Evolutionary conservation across 1,140 invertebrate species (phyloP), one percentile per base, ranked within the genome.

Genomic region (Drosophila micromelanica): DNA sequence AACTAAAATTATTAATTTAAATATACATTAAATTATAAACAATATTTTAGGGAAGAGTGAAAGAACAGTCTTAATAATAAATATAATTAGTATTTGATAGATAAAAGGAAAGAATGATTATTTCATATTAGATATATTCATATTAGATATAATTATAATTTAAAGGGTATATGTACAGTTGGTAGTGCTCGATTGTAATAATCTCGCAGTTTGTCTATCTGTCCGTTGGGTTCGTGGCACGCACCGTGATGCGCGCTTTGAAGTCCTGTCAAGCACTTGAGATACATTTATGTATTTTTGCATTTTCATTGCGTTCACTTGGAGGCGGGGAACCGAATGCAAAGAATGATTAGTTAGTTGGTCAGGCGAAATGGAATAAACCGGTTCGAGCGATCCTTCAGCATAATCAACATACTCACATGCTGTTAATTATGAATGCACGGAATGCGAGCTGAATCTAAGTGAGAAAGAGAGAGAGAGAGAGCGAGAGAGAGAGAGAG

Each of bases 261-360:
- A 86, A 86, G 82, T 86, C 82, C 82, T 86, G 82, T 86, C 82
- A 86, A 86, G 82, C 84, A 87, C 84, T 86, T 87, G 84, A 86
- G 81, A 87, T 87, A 87, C 81, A 86, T 86, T 87, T 86, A 87
- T 86, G 82, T 86, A 78, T 86, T 86, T 86, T 86, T 86, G 82
- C 82, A 86, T 82, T 86, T 86, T 86, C 82, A 87, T 86, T 86
- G 82, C 82, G 64, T 65, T 48, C 54, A 62, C 52, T 62, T 43
- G 27, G 69, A 38, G 13, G 5, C 8, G 30, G 27, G 32, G 75
- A 40, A 49, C 35, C 55, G 61, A 80, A 80, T 80, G 71, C 75
- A 80, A 70, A 68, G 78, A 87, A 86, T 86, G 82, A 86, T 86
- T 86, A 86, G 82, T 86, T 86, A 81, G 82, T 86, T 86, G 82